Evolutionary conservation across 2,888 invertebrate genomes (phyloP).

Genomic region (Drosophila sordidapex): DNA sequence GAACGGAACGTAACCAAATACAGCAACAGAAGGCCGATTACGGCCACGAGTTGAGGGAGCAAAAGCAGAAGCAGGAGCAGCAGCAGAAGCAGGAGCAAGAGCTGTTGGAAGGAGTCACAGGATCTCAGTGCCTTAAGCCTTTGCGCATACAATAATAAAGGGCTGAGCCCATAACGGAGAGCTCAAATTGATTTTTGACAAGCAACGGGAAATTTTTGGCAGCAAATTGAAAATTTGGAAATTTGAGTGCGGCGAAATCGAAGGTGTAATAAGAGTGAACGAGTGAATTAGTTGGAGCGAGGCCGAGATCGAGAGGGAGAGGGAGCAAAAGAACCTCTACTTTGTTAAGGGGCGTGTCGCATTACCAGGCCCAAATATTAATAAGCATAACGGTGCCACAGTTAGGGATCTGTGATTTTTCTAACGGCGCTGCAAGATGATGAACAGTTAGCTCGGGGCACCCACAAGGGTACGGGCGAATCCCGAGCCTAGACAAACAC

Average conservation of each 20-base stretch:
- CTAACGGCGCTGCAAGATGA: slow-evolving; percentile 57
- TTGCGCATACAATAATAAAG: slow-evolving; percentile 21
- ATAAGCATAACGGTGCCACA: slow-evolving; percentile 72
- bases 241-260: slow-evolving; percentile 64
- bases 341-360: slow-evolving; percentile 61
- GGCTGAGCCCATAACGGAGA: slow-evolving; percentile 40
- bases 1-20: slow-evolving; percentile 57
- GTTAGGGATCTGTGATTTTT: slow-evolving; percentile 42
- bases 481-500: slow-evolving; percentile 58
- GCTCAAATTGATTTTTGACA: slow-evolving; percentile 64
- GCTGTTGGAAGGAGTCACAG: not conserved
- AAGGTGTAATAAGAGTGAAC: slow-evolving; percentile 59
- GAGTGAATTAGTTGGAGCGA: slow-evolving; percentile 1
- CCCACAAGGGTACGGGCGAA: slow-evolving; percentile 52
- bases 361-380: slow-evolving; percentile 67
- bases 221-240: slow-evolving; percentile 48
- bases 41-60: slow-evolving; percentile 19
- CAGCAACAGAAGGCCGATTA: slow-evolving; percentile 37
- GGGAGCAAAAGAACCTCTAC: not conserved
- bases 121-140: slow-evolving; percentile 24
- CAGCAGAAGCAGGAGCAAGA: not conserved
- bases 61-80: not conserved
- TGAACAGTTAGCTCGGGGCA: slow-evolving; percentile 58
- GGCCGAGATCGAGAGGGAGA: slow-evolving; percentile 25
- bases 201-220: slow-evolving; percentile 51